Percentiles rank a stretch among this genome's conserved stretches.
phyloP scores from a whole-genome alignment of 2,797 vertebrate genomes.

The Picus viridis region DNA sequence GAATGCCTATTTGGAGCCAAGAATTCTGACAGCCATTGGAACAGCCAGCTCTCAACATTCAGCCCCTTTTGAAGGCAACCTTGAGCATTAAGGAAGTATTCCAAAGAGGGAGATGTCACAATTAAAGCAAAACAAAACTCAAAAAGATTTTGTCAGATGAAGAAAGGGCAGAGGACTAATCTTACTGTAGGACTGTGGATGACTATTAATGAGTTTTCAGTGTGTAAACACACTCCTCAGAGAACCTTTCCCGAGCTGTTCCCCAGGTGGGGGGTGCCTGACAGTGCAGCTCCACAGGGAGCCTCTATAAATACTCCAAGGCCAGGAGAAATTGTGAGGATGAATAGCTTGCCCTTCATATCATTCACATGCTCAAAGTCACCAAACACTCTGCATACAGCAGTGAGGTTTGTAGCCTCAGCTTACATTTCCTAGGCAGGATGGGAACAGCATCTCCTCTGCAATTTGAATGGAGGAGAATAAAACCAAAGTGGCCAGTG shows the following conservation, averaged over 20 bases:
- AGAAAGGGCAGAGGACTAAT: not conserved
- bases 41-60: not conserved
- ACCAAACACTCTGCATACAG: conserved; percentile 31
- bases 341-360: conserved; percentile 42
- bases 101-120: not conserved
- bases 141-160: not conserved
- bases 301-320: conserved; percentile 64
- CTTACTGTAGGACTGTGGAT: not conserved
- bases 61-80: not conserved
- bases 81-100: not conserved
- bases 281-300: conserved; percentile 36
- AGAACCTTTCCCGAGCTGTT: conserved; percentile 33
- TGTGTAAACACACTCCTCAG: not conserved
- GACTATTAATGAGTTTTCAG: conserved; percentile 47
- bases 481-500: not conserved
- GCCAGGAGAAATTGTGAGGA: conserved; percentile 44
- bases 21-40: not conserved
- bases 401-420: not conserved
- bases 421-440: not conserved
- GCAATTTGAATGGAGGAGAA: conserved; percentile 24
- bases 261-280: conserved; percentile 42
- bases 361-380: conserved; percentile 43
- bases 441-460: not conserved
- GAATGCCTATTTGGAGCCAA: not conserved
- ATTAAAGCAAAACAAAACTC: not conserved